Base-by-base conservation (phyloP, 2,113 vertebrate genomes). In the Leptocoma aspasia region DNA sequence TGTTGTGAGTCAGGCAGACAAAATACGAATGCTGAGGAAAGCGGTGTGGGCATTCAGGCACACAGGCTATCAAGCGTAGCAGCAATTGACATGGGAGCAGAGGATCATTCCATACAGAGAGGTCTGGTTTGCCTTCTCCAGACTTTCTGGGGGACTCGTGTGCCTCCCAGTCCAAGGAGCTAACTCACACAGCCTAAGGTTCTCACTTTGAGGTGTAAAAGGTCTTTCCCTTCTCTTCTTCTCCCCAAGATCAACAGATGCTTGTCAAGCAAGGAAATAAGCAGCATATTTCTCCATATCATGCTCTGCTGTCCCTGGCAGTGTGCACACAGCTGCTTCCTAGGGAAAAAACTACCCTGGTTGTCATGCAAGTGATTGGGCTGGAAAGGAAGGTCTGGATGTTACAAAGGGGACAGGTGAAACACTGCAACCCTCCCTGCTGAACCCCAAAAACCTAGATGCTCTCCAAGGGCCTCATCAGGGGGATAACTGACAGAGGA, bases 1-100 rank as follows among this genome's bases (percentile, higher is more conserved):
- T 53, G 18, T 17, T 33, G 30, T 6, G 17, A 56, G 15, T 12
- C 15, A 7, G 14, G 71, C 66, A 77, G 39, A 0, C 0, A 22
- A 61, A 31, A 26, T 2, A 17, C 7, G 15, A 22, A 8, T 31
- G 7, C 5, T 27, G 59, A 35, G 54, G 19, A 41, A 53, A 28
- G 15, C 8, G 6, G 4, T 2, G 6, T 20, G n/a, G 49, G 13
- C 17, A 45, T 50, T 35, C 57, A 68, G 60, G 53, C 33, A 72
- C 4, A 6, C 33, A 37, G 56, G 44, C 44, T 45, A 10, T 26
- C n/a, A 63, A 66, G 30, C 1, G 3, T 18, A 54, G 54, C 8
- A 26, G 22, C 0, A 2, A 8, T 2, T 60, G 35, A 4, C 3
- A 0, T 4, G 23, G 41, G 35, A 65, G 41, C 31, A 69, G 10